These are phyloP conservation scores for Crocodylus rhombifer DNA, from an alignment of 2,797 vertebrate genomes.

Conservation along the genomic window DNA sequence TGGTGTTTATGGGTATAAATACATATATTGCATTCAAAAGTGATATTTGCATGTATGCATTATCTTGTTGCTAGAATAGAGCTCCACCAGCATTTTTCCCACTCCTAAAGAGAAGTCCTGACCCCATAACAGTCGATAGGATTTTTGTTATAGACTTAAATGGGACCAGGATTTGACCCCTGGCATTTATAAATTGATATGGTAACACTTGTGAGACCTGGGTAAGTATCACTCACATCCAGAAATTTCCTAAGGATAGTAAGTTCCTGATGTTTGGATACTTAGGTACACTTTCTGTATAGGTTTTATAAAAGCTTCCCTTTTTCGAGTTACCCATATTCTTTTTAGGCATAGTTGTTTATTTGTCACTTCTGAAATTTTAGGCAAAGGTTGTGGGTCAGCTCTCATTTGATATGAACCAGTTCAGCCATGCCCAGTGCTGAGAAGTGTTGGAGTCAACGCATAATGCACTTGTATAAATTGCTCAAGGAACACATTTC, in stretches of 20 bases:
- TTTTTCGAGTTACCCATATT: neutral
- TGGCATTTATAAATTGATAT: rapidly evolving
- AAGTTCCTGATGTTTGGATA: neutral
- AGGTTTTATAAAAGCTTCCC: neutral
- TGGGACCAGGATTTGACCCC: rapidly evolving
- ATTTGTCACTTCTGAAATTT: neutral
- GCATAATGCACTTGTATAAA: neutral
- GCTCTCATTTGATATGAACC: neutral
- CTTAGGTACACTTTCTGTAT: neutral
- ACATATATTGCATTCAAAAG: neutral
- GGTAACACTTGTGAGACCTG: neutral
- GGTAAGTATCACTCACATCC: neutral
- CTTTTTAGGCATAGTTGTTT: neutral
- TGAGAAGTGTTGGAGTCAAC: neutral
- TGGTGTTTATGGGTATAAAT: neutral
- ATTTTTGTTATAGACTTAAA: neutral
- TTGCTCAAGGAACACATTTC: neutral
- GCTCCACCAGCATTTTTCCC: neutral
- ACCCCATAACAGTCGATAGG: neutral
- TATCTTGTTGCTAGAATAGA: neutral
- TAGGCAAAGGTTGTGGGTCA: neutral
- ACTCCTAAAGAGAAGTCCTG: neutral
- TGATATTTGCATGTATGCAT: neutral
- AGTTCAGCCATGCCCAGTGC: neutral
- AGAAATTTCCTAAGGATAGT: neutral